Percentiles rank a stretch among this genome's conserved stretches.
These are phyloP conservation scores for Saimiri boliviensis DNA, from an alignment of 2,113 vertebrate species.

Conservation along the genomic window DNA sequence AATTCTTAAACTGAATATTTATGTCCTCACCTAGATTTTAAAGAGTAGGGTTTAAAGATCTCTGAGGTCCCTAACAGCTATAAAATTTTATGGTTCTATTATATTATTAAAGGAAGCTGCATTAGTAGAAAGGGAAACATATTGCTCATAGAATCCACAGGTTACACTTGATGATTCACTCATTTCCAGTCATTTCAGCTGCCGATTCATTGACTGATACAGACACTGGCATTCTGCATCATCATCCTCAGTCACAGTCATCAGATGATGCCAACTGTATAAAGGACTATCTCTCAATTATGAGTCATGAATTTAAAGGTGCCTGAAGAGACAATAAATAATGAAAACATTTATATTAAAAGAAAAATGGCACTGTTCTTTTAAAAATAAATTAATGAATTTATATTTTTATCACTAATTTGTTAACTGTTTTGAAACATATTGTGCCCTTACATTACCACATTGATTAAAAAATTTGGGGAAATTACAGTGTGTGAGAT, in stretches of 20 bases:
- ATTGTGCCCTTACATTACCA: not conserved
- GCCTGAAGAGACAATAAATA: constrained; percentile 40
- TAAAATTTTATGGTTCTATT: constrained; percentile 60
- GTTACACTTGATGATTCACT: constrained; percentile 75
- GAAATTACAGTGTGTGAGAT: not conserved
- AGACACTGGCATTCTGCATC: not conserved
- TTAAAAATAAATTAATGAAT: constrained; percentile 47
- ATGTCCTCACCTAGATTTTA: not conserved
- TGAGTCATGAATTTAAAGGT: constrained; percentile 62
- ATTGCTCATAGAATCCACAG: constrained; percentile 49
- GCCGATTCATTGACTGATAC: not conserved
- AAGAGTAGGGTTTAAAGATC: not conserved
- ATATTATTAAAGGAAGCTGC: constrained; percentile 27
- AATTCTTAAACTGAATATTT: not conserved
- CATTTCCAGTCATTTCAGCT: constrained; percentile 57
- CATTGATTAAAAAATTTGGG: not conserved
- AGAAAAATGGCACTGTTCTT: not conserved
- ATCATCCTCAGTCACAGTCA: constrained; percentile 38
- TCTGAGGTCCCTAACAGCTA: not conserved
- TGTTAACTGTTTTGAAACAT: constrained; percentile 22
- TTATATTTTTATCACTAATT: not conserved
- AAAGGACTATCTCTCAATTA: not conserved
- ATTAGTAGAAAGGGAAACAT: not conserved
- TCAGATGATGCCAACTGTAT: not conserved
- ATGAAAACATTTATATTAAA: constrained; percentile 5